Evolutionary conservation across 2,797 vertebrate genomes (phyloP).

Genomic region (Pempheris klunzingeri): DNA sequence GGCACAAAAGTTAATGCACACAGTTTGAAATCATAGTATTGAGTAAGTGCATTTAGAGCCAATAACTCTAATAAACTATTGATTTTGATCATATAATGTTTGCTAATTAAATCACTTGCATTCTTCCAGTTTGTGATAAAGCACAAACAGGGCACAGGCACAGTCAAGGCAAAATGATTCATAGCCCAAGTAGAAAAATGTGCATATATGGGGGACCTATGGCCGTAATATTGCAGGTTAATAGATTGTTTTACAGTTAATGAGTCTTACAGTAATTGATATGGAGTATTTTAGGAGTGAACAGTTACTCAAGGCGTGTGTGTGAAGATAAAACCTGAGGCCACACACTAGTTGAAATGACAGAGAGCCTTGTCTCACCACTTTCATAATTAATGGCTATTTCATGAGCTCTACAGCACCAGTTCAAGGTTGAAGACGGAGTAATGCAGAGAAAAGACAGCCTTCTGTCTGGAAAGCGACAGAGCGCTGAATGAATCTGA

Average conservation of each 20-base stretch:
- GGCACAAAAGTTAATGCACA: background rate
- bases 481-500: background rate
- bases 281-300: slow-evolving; percentile 19
- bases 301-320: background rate
- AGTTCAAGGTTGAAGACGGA: slow-evolving; percentile 39
- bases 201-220: background rate
- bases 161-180: background rate
- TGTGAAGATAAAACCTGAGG: slow-evolving; percentile 22
- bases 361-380: slow-evolving; percentile 1
- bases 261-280: background rate
- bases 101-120: slow-evolving; percentile 6
- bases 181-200: background rate
- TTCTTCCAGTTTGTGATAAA: background rate
- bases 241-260: background rate
- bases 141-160: background rate
- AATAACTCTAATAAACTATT: background rate
- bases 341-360: slow-evolving; percentile 11
- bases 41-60: slow-evolving; percentile 3
- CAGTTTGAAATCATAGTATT: background rate
- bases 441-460: slow-evolving; percentile 27
- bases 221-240: background rate
- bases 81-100: slow-evolving; percentile 15
- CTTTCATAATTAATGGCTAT: slow-evolving; percentile 50
- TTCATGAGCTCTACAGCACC: slow-evolving; percentile 20
- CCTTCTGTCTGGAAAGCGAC: slow-evolving; percentile 7